Evolutionary conservation across 2,113 vertebrate species (phyloP), one percentile per base, ranked within the genome.

Genomic region (Ammodytes marinus): DNA sequence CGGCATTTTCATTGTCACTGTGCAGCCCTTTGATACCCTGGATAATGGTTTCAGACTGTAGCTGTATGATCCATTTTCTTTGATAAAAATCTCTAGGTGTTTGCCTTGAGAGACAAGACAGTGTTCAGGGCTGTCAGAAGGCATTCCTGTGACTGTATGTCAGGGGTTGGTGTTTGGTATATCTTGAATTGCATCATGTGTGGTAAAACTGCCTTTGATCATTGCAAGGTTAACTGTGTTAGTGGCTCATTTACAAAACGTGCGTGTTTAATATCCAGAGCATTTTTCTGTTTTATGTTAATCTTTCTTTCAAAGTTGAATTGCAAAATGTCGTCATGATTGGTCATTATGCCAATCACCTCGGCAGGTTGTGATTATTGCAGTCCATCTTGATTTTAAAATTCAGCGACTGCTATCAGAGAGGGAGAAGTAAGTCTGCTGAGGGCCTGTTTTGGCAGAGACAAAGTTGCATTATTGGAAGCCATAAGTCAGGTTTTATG

Each of bases 41-140:
- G 61, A 85, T 88, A 80, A 85, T 82, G 27, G 60, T 59, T 83
- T 71, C 74, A 67, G 27, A 69, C 73, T 72, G 58, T 67, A 87
- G 53, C 59, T 58, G 50, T 74, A 57, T 60, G 72, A 84, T 79
- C 67, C 19, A 43, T 74, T 71, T 84, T 27, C 82, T 88, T 82
- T 89, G 84, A 86, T 80, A 64, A 55, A 77, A 80, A 77, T 61
- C 37, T 77, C 70, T 69, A 58, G 9, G 54, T 43, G 69, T 42
- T 72, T 2, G 59, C 43, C 58, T 60, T 58, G n/a, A 74, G 84
- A 87, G 72, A 72, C 49, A 72, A 86, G 80, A 65, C 59, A 76
- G 54, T 6, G 70, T 46, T 53, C 46, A 73, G 61, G 17, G 42
- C 82, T 59, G 67, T 87, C 80, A 64, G 35, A 75, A 83, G n/a